phyloP scores from a whole-genome alignment of 2,113 vertebrate species.

The Lamprotornis superbus region DNA sequence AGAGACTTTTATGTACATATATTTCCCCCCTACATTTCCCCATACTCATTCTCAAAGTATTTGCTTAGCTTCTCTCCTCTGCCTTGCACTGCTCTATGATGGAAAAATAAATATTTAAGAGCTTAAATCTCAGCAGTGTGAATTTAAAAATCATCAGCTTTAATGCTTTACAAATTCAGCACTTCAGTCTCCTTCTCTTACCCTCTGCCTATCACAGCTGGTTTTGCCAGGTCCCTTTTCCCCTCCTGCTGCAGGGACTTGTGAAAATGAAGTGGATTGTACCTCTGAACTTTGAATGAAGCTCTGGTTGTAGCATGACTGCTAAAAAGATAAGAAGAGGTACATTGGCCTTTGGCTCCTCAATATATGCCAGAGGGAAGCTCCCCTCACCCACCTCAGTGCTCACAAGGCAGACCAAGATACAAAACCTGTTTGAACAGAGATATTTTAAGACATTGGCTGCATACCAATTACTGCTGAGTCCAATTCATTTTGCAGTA shows the following conservation, averaged over 20 bases:
- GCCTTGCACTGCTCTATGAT: background rate
- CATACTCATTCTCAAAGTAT: background rate
- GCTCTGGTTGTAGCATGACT: background rate
- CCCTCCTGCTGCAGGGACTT: background rate
- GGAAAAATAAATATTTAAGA: background rate
- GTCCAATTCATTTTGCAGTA: slow-evolving; percentile 28
- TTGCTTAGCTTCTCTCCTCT: background rate
- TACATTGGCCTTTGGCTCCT: background rate
- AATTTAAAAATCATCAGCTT: background rate
- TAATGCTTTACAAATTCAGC: background rate
- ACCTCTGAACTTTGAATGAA: background rate
- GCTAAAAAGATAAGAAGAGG: background rate
- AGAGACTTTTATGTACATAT: background rate
- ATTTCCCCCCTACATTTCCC: background rate
- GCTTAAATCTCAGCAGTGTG: background rate
- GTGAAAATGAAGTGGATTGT: background rate
- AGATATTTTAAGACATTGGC: slow-evolving; percentile 52
- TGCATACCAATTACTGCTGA: slow-evolving; percentile 33
- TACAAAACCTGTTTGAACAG: slow-evolving; percentile 49
- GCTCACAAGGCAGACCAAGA: background rate
- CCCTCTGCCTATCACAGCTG: background rate
- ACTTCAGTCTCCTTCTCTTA: background rate
- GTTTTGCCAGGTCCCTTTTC: background rate
- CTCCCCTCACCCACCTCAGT: background rate
- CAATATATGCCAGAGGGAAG: background rate